Evolutionary conservation across 2,113 vertebrate genomes (phyloP).

Genomic region (Toxotes chatareus): DNA sequence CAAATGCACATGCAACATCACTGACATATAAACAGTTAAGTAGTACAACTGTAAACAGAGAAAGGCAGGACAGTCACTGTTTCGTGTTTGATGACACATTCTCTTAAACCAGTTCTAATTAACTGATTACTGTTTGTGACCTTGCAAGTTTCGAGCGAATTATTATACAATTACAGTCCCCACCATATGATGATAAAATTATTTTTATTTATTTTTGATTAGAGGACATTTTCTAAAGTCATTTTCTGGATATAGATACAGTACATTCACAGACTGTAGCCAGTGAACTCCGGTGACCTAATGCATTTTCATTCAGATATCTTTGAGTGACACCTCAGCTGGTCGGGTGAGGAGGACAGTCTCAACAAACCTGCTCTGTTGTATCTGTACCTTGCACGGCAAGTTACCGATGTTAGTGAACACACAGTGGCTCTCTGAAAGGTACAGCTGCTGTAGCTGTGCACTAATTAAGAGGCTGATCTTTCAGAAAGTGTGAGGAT

Average conservation of each 20-base stretch:
- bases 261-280: background rate
- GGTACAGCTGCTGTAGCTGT: background rate
- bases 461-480: background rate
- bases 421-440: slow-evolving; percentile 4
- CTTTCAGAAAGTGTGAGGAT: background rate
- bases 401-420: slow-evolving; percentile 1
- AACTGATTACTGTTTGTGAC: no score
- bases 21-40: background rate
- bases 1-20: background rate
- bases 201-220: background rate
- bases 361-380: slow-evolving; percentile 52
- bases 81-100: background rate
- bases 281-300: background rate
- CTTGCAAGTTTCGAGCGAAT: background rate
- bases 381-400: slow-evolving; percentile 21
- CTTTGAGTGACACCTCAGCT: slow-evolving; percentile 42
- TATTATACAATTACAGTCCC: background rate
- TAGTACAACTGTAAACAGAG: background rate
- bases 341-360: slow-evolving; percentile 23
- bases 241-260: background rate
- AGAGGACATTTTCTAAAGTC: background rate
- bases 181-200: background rate
- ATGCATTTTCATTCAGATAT: background rate
- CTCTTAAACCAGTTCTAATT: no score
- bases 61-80: background rate